Conservation (phyloP, 1,140 invertebrate species). For the Dinothrombium tinctorium region DNA sequence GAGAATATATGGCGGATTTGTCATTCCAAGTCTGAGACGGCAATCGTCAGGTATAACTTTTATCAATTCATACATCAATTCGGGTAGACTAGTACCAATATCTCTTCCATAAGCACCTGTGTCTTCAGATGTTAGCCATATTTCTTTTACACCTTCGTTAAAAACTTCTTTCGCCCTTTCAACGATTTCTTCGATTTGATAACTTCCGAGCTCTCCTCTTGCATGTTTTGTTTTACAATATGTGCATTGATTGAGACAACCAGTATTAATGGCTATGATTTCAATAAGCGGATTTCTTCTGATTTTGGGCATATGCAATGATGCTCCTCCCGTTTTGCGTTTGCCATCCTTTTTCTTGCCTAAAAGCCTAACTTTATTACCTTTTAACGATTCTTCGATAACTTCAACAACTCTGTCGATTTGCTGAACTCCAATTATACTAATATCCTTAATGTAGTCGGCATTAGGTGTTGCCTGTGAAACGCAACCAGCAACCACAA, state of each 20-base stretch:
- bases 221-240: slow-evolving; percentile 98
- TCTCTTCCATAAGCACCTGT: slow-evolving; percentile 89
- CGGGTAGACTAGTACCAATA: slow-evolving; percentile 63
- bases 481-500: slow-evolving; percentile 89
- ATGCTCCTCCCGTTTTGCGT: slow-evolving; percentile 61
- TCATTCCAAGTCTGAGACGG: slow-evolving; percentile 60
- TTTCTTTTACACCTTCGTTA: slow-evolving; percentile 71
- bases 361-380: slow-evolving; percentile 54
- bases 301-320: slow-evolving; percentile 69
- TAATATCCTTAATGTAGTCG: slow-evolving; percentile 48
- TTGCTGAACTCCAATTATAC: slow-evolving; percentile 87
- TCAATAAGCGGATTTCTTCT: slow-evolving; percentile 85
- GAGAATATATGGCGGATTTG: slow-evolving; percentile 91
- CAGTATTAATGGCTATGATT: slow-evolving; percentile 93
- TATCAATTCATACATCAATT: slow-evolving; percentile 61
- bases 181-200: slow-evolving; percentile 39
- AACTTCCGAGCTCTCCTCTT: slow-evolving; percentile 78
- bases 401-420: slow-evolving; percentile 95
- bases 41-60: slow-evolving; percentile 72
- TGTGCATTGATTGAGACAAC: slow-evolving; percentile 88
- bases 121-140: slow-evolving; percentile 98
- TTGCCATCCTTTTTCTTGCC: slow-evolving; percentile 46
- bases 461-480: slow-evolving; percentile 35
- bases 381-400: slow-evolving; percentile 91
- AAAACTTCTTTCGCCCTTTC: slow-evolving; percentile 42